Conservation (phyloP, 2,113 vertebrate genomes). For the Hippocampus zosterae region DNA sequence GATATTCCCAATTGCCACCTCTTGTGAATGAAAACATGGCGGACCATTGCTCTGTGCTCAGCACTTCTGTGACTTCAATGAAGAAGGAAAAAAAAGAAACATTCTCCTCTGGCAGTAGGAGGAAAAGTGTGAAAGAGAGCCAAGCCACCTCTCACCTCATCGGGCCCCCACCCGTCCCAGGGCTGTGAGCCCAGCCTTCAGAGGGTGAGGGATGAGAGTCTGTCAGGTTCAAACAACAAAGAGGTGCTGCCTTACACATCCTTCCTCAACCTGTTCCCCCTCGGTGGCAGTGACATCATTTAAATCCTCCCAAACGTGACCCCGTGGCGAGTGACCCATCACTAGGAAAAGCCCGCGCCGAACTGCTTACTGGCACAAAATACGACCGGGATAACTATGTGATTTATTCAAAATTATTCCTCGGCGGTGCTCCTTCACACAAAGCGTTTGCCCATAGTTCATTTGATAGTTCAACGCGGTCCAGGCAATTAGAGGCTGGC, state of each 20-base stretch:
- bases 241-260: constrained; percentile 64
- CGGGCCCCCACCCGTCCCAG: constrained; percentile 52
- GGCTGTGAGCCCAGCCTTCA: constrained; percentile 58
- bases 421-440: constrained; percentile 60
- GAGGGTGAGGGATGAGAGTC: constrained; percentile 58
- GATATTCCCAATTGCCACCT: constrained; percentile 55
- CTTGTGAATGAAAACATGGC: constrained; percentile 62
- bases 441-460: constrained; percentile 55
- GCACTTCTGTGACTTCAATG: constrained; percentile 70
- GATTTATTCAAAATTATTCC: constrained; percentile 75
- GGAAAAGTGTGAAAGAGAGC: constrained; percentile 55
- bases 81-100: constrained; percentile 51
- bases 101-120: constrained; percentile 49
- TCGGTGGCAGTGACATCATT: constrained; percentile 68
- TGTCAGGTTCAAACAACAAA: constrained; percentile 73
- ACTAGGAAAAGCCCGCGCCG: constrained; percentile 47
- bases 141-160: constrained; percentile 63
- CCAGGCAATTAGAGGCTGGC: constrained; percentile 65
- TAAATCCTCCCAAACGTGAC: constrained; percentile 69
- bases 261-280: constrained; percentile 61
- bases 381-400: constrained; percentile 57
- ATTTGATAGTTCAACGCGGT: constrained; percentile 50
- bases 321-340: constrained; percentile 70
- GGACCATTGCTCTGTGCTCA: constrained; percentile 61
- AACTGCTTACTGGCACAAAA: constrained; percentile 70